phyloP scores from a whole-genome alignment of 2,113 vertebrate genomes.

The Pteropus alecto region DNA sequence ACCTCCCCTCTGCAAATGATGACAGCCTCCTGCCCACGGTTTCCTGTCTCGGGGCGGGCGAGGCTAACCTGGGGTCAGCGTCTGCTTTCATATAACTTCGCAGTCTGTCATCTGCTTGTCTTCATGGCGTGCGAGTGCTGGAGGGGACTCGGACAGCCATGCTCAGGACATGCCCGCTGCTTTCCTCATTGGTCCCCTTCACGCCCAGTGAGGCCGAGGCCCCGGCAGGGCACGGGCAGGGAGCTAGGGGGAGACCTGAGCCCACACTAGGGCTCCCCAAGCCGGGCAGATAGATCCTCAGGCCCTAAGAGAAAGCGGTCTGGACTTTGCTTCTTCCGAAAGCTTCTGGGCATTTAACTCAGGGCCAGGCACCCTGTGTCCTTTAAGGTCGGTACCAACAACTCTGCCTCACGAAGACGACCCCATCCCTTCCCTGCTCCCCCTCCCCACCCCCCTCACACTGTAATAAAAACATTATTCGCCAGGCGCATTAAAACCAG shows the following conservation, averaged over 20 bases:
- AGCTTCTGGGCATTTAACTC: background rate
- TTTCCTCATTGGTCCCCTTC: rapidly evolving
- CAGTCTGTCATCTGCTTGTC: rapidly evolving
- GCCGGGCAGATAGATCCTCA: rapidly evolving
- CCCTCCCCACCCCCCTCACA: background rate
- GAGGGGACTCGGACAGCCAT: rapidly evolving
- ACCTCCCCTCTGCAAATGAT: rapidly evolving
- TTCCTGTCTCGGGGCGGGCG: rapidly evolving
- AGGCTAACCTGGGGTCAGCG: rapidly evolving
- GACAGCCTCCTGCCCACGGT: rapidly evolving
- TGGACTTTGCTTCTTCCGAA: background rate
- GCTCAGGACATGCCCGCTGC: rapidly evolving
- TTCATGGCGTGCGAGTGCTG: rapidly evolving
- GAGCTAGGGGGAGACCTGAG: background rate
- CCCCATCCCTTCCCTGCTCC: rapidly evolving
- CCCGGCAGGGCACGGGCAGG: rapidly evolving
- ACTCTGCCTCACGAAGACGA: too few relatives aligned
- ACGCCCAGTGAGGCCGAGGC: rapidly evolving
- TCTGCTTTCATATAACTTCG: rapidly evolving
- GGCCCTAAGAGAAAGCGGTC: background rate
- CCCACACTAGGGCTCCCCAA: rapidly evolving
- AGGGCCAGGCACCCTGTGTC: rapidly evolving
- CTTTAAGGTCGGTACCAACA: background rate
- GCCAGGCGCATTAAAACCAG: background rate
- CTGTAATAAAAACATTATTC: background rate